Evolutionary conservation across 2,113 vertebrate species (phyloP), one percentile per base, ranked within the genome.

Genomic region (Callocephalon fimbriatum): DNA sequence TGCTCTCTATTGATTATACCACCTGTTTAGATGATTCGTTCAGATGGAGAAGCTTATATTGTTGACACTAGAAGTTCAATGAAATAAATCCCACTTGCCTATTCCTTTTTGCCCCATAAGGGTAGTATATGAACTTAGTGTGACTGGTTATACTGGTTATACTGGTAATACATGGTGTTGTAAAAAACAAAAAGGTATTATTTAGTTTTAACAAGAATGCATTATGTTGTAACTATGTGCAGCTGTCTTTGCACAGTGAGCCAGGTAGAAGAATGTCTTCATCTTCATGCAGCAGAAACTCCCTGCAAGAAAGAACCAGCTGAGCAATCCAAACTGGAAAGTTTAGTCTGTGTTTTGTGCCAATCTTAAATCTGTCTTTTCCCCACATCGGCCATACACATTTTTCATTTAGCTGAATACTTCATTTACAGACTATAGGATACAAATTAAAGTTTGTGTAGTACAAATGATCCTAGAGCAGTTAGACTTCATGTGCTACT

Each of bases 341-440:
- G 48, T 4, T 48, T 42, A 51, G 54, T 13, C 23, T 47, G 20
- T 31, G 9, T 7, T 76, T n/a, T 51, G 32, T 35, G 61, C 32
- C 56, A 58, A 4, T 25, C 25, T 50, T 9, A 50, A 40, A 40
- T 32, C 12, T 82, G 1, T 17, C 66, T 85, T 54, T 14, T 35
- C 58, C 18, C 20, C 0, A 0, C 16, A 27, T 35, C 10, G 6
- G 7, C 17, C 3, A 4, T 40, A 22, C 3, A 7, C 1, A 8
- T 44, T 56, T 80, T 91, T 91, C 10, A 13, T 59, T 77, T 84
- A 38, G 7, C 8, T 71, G 31, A 7, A 11, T 44, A 35, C 7
- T 53, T 74, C 9, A 11, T 3, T 16, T 37, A 35, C 0, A 0
- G 15, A 17, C 4, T 37, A 18, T 4, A 12, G 29, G 17, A 29